Conservation (phyloP, 2,113 vertebrate species). For the Trinectes maculatus region DNA sequence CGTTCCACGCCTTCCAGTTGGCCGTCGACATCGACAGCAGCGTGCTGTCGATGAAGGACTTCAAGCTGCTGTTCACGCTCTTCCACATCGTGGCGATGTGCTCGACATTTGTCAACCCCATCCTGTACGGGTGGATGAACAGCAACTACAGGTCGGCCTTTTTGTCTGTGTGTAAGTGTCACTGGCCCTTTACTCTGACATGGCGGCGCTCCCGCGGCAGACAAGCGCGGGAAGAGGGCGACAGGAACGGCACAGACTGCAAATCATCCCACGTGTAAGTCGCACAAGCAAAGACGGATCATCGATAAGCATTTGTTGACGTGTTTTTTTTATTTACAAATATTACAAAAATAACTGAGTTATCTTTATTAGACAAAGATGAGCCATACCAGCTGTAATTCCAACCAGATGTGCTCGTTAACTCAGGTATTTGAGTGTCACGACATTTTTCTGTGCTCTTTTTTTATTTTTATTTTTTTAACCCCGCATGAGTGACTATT, state of each 20-base stretch:
- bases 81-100: slow-evolving; percentile 96
- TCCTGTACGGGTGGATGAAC: slow-evolving; percentile 98
- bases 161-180: slow-evolving; percentile 86
- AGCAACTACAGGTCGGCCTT: slow-evolving; percentile 93
- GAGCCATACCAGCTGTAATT: not conserved
- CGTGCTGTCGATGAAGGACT: slow-evolving; percentile 88
- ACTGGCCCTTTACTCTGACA: slow-evolving; percentile 77
- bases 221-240: slow-evolving; percentile 27
- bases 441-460: not conserved
- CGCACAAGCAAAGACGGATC: not conserved
- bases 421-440: not conserved
- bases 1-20: slow-evolving; percentile 92
- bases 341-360: not conserved
- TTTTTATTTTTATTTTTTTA: no score
- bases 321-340: no score
- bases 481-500: not conserved
- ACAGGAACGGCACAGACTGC: slow-evolving; percentile 27
- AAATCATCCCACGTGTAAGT: slow-evolving; percentile 64
- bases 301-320: not conserved
- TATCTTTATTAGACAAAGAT: not conserved
- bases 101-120: slow-evolving; percentile 92
- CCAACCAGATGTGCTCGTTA: not conserved
- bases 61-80: slow-evolving; percentile 91
- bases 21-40: slow-evolving; percentile 90
- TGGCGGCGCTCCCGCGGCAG: slow-evolving; percentile 2